A percentile compares a stretch with the other conserved stretches of the same genome.
phyloP scores from a whole-genome alignment of 2,888 invertebrate genomes.

The Troides aeacus region DNA sequence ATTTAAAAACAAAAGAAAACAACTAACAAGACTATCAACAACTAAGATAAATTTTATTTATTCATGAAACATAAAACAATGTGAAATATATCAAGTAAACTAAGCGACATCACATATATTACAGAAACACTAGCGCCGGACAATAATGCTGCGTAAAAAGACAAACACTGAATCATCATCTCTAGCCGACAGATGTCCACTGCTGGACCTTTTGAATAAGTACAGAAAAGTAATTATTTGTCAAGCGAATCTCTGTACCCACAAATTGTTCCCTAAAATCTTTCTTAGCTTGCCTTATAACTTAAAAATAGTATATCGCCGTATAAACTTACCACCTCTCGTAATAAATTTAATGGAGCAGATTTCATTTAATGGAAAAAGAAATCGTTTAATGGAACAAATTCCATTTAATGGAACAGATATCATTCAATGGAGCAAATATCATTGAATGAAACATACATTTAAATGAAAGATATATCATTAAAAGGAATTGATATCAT shows the following conservation, averaged over 20 bases:
- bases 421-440: no score
- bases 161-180: no score
- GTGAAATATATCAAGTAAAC: background rate
- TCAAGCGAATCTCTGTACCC: background rate
- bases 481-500: background rate
- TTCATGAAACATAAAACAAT: background rate
- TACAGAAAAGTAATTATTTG: background rate
- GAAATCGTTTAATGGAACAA: background rate
- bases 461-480: background rate
- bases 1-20: background rate
- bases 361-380: no score
- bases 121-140: background rate
- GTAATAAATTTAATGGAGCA: background rate
- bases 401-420: no score
- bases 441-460: no score
- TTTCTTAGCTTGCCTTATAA: background rate
- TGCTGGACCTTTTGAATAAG: background rate
- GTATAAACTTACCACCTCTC: background rate
- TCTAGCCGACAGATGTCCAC: no score
- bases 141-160: background rate
- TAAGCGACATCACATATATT: background rate
- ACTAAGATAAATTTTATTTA: background rate
- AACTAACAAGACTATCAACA: background rate
- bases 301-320: background rate
- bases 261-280: constrained; percentile 1